phyloP scores from a whole-genome alignment of 2,888 invertebrate species.

The Sarcophaga carnaria region DNA sequence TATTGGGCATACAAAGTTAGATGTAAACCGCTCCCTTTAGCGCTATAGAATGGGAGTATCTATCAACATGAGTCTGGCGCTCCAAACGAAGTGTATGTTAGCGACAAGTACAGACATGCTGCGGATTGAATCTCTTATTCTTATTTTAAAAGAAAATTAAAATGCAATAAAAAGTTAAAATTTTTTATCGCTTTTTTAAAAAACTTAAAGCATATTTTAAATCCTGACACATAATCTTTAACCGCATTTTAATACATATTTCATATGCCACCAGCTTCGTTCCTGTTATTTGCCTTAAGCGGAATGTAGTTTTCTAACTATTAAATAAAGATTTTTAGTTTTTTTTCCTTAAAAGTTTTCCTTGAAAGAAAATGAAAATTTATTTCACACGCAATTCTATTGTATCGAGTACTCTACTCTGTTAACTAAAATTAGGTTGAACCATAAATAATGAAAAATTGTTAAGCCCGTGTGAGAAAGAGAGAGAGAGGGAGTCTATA shows the following conservation, averaged over 20 bases:
- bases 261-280: neutral
- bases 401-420: neutral
- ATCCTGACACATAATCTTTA: neutral
- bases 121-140: too few species aligned
- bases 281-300: neutral
- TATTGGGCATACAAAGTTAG: too few species aligned
- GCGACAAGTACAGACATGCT: too few species aligned
- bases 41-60: too few species aligned
- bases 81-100: too few species aligned
- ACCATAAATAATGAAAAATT: slow-evolving; percentile 51
- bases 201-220: neutral
- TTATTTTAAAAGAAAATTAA: neutral
- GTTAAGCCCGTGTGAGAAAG: slow-evolving; percentile 16
- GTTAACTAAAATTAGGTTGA: slow-evolving; percentile 52
- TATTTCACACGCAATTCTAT: slow-evolving; percentile 57
- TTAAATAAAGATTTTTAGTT: slow-evolving; percentile 50
- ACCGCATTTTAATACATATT: neutral
- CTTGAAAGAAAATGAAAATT: slow-evolving; percentile 24
- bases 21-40: too few species aligned
- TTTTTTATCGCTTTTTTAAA: too few species aligned
- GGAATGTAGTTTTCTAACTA: slow-evolving; percentile 18
- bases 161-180: neutral
- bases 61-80: too few species aligned
- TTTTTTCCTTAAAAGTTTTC: neutral
- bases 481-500: neutral